phyloP scores from a whole-genome alignment of 2,888 invertebrate species.

The Ctena decussata region DNA sequence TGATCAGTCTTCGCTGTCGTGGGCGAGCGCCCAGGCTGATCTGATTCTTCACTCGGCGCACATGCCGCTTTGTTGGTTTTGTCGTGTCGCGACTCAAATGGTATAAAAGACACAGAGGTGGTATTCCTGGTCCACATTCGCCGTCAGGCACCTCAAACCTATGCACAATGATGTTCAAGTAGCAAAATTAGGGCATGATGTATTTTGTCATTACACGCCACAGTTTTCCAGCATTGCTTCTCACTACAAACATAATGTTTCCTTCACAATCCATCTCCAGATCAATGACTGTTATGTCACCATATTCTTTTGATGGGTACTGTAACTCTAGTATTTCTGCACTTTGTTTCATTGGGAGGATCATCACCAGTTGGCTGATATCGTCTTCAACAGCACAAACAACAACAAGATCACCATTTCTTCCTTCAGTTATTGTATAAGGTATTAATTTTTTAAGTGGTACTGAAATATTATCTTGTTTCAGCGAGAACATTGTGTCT shows the following conservation, averaged over 20 bases:
- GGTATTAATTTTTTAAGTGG: neutral
- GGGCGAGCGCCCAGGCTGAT: no score
- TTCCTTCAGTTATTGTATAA: neutral
- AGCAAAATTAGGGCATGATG: no score
- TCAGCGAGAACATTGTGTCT: neutral
- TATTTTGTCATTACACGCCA: no score
- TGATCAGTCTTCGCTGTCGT: no score
- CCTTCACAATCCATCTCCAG: neutral
- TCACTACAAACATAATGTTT: neutral
- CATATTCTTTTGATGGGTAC: neutral
- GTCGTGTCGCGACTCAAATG: no score
- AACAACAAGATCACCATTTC: neutral
- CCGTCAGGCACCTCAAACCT: no score
- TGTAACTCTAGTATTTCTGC: neutral
- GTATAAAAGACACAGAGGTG: no score
- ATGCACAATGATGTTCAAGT: no score
- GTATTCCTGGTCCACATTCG: no score
- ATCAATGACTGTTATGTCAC: neutral
- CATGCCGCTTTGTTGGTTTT: no score
- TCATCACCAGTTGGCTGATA: neutral
- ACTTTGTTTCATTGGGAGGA: neutral
- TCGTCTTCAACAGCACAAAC: neutral
- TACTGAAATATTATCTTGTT: neutral
- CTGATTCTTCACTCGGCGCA: no score
- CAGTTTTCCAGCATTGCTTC: no score